Base-by-base conservation (phyloP, 2,888 invertebrate species). In the Phortica okadai region DNA sequence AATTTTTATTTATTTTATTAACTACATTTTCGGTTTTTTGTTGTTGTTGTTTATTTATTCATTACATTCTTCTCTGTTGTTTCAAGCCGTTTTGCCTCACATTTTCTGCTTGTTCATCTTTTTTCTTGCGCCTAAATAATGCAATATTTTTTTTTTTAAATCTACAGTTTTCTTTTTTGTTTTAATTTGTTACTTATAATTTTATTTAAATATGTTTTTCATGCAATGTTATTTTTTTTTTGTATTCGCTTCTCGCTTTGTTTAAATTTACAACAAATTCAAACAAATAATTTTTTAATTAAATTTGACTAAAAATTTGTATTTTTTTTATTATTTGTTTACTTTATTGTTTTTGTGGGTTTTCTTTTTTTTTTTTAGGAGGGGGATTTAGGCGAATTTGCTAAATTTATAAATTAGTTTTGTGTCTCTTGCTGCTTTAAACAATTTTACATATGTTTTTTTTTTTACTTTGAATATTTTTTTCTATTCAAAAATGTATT, bases 111-210 rank as follows among this genome's bases (percentile, higher is more conserved):
- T 73, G 14, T 75, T 75, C 50, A 16, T 70, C 72, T 78, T 62
- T 77, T 58, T 82, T 70, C 62, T 70, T 76, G 70, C 70, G 70
- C 50, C 70, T 72, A 73, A 72, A 72, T 72, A 72, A 72, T 72
- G 70, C 70, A 72, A 72, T 72, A 54, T 41, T 84, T 84, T 81
- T 74, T 75, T 70, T 76, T 80, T 83, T 85, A 84, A 88, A 85
- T 84, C 88, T 88, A 88, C 89, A 88, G 77, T 84, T 87, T 78
- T 80, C 74, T 72, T 74, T 64, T 76, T 75, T 72, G 64, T 73
- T 79, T 81, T 74, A 77, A 75, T 77, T 78, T 78, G 16, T 80
- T 78, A 73, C 73, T 74, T 78, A 78, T 78, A 62, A 80, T 72
- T 73, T 74, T 66, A 74, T 69, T 76, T 76, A 67, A 69, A 56